These are phyloP conservation scores for Tribolium madens DNA, from an alignment of 1,140 invertebrate species.

Conservation along the genomic window DNA sequence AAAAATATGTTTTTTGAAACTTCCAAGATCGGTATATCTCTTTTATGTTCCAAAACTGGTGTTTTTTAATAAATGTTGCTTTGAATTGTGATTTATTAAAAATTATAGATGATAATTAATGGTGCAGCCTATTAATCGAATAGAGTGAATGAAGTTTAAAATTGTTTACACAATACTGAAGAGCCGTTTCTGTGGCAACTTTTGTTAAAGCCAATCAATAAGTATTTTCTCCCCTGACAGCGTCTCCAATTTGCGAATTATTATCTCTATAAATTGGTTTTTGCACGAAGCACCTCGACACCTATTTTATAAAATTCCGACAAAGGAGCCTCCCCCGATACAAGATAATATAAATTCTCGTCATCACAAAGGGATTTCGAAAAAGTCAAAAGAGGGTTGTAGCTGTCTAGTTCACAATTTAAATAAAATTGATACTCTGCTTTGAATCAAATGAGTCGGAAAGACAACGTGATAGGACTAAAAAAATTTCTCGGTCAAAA, in stretches of 20 bases:
- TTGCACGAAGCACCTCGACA: neutral
- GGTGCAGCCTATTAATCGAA: too few species aligned
- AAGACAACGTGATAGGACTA: neutral
- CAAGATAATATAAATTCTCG: neutral
- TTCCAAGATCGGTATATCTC: too few species aligned
- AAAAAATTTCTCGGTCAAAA: neutral
- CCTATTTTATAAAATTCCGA: neutral
- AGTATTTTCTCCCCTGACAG: too few species aligned
- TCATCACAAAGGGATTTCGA: neutral
- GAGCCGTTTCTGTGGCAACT: too few species aligned
- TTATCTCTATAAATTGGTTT: neutral
- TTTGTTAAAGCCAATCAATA: too few species aligned
- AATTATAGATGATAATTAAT: too few species aligned
- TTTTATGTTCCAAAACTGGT: too few species aligned
- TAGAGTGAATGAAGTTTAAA: too few species aligned
- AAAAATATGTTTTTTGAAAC: too few species aligned
- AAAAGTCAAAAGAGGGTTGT: neutral
- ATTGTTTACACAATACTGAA: too few species aligned
- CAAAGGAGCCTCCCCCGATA: neutral
- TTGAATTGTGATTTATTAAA: too few species aligned
- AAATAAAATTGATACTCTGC: neutral
- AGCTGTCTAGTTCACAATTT: neutral
- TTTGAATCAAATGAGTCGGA: neutral
- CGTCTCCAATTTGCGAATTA: neutral
- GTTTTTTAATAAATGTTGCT: too few species aligned